Evolutionary conservation across 1,140 invertebrate genomes (phyloP).

Genomic region (Drosophila kurseongensis): DNA sequence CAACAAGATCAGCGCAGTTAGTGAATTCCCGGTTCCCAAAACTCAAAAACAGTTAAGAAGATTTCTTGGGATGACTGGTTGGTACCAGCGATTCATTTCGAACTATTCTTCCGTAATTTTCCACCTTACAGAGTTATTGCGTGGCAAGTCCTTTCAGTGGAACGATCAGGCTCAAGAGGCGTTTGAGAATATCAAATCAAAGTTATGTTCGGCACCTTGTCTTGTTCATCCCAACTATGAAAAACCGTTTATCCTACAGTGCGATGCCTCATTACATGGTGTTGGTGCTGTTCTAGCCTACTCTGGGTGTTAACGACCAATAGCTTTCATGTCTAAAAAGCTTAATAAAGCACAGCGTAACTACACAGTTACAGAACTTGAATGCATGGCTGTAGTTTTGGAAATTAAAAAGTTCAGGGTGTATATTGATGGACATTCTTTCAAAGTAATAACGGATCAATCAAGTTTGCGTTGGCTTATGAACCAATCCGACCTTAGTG

Average conservation of each 20-base stretch:
- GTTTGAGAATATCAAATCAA: too few relatives aligned
- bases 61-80: slow-evolving; percentile 84
- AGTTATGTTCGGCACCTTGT: too few relatives aligned
- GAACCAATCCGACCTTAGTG: slow-evolving; percentile 55
- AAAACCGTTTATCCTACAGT: too few relatives aligned
- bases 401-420: slow-evolving; percentile 10
- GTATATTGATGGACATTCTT: slow-evolving; percentile 17
- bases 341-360: too few relatives aligned
- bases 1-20: slow-evolving; percentile 35
- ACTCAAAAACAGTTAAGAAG: slow-evolving; percentile 68
- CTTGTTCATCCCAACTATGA: too few relatives aligned
- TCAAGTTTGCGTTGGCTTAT: slow-evolving; percentile 52
- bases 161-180: too few relatives aligned
- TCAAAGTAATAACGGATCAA: slow-evolving; percentile 11
- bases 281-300: background rate
- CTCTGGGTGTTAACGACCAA: background rate
- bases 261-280: too few relatives aligned
- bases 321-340: too few relatives aligned
- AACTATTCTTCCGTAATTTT: too few relatives aligned
- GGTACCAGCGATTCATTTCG: too few relatives aligned
- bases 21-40: slow-evolving; percentile 10
- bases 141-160: too few relatives aligned
- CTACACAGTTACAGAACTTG: slow-evolving; percentile 4
- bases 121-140: too few relatives aligned
- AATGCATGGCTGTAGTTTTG: background rate